A percentile compares a stretch with the other conserved stretches of the same genome.
phyloP scores from a whole-genome alignment of 35 echinoderm and acorn worm species.

The Hemicentrotus pulcherrimus region DNA sequence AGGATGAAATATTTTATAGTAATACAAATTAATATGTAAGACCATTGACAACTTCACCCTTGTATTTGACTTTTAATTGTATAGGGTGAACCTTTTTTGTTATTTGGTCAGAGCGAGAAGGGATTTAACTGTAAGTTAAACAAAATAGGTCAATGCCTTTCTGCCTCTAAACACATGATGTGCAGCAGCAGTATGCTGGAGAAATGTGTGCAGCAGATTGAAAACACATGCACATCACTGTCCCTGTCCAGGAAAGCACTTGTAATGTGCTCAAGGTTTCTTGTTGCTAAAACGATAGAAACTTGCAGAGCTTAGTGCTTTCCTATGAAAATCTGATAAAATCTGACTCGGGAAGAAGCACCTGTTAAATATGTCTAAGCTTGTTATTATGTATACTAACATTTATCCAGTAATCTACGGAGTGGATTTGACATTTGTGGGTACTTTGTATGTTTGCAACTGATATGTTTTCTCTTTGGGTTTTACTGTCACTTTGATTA shows the following conservation, averaged over 20 bases:
- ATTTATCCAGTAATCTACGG: background rate
- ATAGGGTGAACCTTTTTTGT: too few relatives aligned
- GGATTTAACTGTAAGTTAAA: too few relatives aligned
- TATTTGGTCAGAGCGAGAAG: too few relatives aligned
- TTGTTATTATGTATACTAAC: background rate
- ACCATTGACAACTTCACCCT: too few relatives aligned
- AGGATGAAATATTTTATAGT: too few relatives aligned
- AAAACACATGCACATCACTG: background rate
- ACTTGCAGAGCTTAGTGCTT: background rate
- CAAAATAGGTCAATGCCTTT: too few relatives aligned
- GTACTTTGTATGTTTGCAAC: background rate
- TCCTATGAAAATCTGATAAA: background rate
- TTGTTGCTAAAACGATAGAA: background rate
- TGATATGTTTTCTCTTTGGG: background rate
- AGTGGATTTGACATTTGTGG: background rate
- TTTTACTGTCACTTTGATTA: background rate
- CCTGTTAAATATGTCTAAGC: background rate
- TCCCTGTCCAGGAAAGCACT: background rate
- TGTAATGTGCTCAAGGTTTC: background rate
- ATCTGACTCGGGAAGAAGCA: background rate
- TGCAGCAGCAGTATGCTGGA: background rate
- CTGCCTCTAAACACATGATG: too few relatives aligned
- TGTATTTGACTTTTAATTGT: too few relatives aligned
- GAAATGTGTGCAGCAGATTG: background rate
- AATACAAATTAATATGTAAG: too few relatives aligned